Percentiles rank a stretch among this genome's conserved stretches.
These are phyloP conservation scores for Anthopleura sola DNA, from an alignment of 64 coral and sea anemone species.

Conservation along the genomic window DNA sequence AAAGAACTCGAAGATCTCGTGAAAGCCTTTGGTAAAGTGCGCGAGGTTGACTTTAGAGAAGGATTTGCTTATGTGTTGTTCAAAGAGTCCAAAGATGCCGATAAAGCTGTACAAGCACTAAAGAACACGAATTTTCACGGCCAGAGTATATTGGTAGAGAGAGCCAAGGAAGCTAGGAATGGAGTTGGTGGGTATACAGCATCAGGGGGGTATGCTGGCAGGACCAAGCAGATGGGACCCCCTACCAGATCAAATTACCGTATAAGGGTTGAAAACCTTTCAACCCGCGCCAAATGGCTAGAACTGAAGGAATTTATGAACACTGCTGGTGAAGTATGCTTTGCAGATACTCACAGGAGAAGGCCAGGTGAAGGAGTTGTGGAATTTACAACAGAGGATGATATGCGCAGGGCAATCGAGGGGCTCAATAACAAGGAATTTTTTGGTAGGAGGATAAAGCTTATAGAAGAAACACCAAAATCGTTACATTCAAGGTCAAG, in stretches of 20 bases:
- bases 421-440: constrained; percentile 70
- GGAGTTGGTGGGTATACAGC: constrained; percentile 87
- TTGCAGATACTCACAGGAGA: constrained; percentile 96
- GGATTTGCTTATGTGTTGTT: constrained; percentile 93
- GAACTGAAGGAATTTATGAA: constrained; percentile 97
- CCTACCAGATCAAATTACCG: constrained; percentile 75
- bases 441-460: constrained; percentile 77
- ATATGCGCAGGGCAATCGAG: constrained; percentile 75
- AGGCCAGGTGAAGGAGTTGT: constrained; percentile 95
- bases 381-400: constrained; percentile 82
- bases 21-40: constrained; percentile 82
- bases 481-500: constrained; percentile 36
- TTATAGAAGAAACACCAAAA: constrained; percentile 80
- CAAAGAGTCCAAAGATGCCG: constrained; percentile 80
- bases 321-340: constrained; percentile 91
- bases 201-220: constrained; percentile 71
- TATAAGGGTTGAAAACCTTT: constrained; percentile 88
- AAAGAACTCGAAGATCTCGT: constrained; percentile 86
- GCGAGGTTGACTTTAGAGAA: constrained; percentile 89
- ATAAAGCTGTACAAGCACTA: constrained; percentile 79
- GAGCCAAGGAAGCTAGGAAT: constrained; percentile 71
- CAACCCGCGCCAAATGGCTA: constrained; percentile 90
- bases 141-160: constrained; percentile 89
- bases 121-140: constrained; percentile 80
- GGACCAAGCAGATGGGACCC: constrained; percentile 68